Evolutionary conservation across 2,888 invertebrate genomes (phyloP).

Genomic region (Sericinus montela): DNA sequence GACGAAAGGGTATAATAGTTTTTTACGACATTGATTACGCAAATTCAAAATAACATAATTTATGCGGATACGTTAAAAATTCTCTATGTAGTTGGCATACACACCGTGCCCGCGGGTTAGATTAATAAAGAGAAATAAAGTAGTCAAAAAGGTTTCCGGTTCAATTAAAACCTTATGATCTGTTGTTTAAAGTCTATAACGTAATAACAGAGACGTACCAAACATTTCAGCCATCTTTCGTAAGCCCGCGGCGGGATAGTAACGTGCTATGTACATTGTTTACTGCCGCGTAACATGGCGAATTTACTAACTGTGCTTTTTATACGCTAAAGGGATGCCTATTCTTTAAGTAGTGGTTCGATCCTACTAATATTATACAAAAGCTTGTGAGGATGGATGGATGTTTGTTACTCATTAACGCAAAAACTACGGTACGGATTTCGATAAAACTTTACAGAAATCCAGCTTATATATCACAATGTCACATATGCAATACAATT

Average conservation of each 20-base stretch:
- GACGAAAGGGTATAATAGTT: no score
- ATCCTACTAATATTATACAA: no score
- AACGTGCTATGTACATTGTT: constrained; percentile 4
- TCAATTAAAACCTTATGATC: background rate
- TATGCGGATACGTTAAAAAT: constrained; percentile 10
- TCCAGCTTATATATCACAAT: no score
- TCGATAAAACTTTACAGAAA: no score
- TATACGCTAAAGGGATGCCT: background rate
- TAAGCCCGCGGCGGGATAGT: constrained; percentile 2
- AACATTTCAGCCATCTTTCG: constrained; percentile 8
- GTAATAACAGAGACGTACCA: background rate
- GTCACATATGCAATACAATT: no score
- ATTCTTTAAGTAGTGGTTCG: no score
- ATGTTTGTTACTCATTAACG: no score
- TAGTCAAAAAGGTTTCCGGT: background rate
- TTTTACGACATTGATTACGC: no score
- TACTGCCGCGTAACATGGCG: constrained; percentile 1
- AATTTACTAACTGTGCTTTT: constrained; percentile 9
- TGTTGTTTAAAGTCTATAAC: constrained; percentile 6
- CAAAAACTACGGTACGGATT: no score
- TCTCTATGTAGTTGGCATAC: background rate
- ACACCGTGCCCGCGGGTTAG: constrained; percentile 4
- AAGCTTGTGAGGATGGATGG: no score
- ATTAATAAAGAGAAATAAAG: constrained; percentile 12
- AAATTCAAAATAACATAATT: constrained; percentile 1